Evolutionary conservation across 2,797 vertebrate species (phyloP), one percentile per base, ranked within the genome.

Genomic region (Gobionotothen gibberifrons): DNA sequence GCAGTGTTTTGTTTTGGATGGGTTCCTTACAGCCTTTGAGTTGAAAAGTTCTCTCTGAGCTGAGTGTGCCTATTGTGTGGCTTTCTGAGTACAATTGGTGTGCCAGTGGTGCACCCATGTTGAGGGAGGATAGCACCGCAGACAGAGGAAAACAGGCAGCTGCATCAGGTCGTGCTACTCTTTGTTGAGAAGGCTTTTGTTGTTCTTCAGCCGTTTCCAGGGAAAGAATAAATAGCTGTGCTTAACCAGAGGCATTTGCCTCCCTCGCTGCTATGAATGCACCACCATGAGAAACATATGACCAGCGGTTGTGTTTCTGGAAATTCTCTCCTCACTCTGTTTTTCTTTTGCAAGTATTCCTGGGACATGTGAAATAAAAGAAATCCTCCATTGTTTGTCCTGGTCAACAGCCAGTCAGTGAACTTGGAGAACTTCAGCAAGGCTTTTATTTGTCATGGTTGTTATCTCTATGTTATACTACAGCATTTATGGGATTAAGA

Each of bases 211-310:
- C 47, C 36, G 71, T 91, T 92, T 93, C 89, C 83, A 83, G 69
- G 87, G 85, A 88, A 73, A 79, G 75, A 91, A 91, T 90, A 93
- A 94, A 93, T 90, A 93, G 81, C 85, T 63, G 39, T 2, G 74
- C 67, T 67, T 85, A 89, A 92, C 90, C 89, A 90, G 92, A 94
- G 91, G 86, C 84, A 90, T 91, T 91, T 57, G 79, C 76, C 81
- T 84, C 89, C 66, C 78, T 84, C 57, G 32, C 70, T 78, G 69
- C 82, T 67, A 36, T 81, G 89, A 91, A 89, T 69, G 88, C 84
- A 62, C 69, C 78, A 52, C 70, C 87, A 92, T 92, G 85, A 92
- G 92, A 92, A 92, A 92, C 82, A 70, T 52, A 92, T 93, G 92
- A 92, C 82, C 69, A 54, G 83, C 16, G 89, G 86, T 91, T 83